Evolutionary conservation across 1,140 invertebrate genomes (phyloP).

Genomic region (Metaphire vulgaris): DNA sequence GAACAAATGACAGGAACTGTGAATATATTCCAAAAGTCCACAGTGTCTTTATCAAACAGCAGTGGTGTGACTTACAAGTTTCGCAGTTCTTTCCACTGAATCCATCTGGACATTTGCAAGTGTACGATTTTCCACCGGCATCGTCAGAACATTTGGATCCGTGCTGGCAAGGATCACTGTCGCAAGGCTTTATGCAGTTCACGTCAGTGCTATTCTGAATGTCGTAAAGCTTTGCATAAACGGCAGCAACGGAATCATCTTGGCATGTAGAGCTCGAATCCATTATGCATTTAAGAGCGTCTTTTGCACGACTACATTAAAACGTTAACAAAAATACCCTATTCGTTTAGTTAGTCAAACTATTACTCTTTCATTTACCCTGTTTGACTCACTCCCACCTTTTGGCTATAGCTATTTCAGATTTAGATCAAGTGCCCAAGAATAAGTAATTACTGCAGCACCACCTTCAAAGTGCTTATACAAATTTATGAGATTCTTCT

Average conservation of each 20-base stretch:
- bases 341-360: too few relatives aligned
- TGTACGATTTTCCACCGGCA: not conserved
- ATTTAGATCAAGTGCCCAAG: too few relatives aligned
- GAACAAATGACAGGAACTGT: too few relatives aligned
- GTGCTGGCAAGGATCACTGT: not conserved
- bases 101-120: not conserved
- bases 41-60: too few relatives aligned
- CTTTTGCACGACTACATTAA: not conserved
- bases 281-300: not conserved
- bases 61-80: not conserved
- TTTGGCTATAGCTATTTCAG: too few relatives aligned
- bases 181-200: not conserved
- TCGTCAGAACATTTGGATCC: not conserved
- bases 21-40: too few relatives aligned
- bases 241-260: not conserved
- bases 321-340: too few relatives aligned
- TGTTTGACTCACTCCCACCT: too few relatives aligned
- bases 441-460: too few relatives aligned
- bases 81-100: constrained; percentile 16
- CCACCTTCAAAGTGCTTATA: too few relatives aligned
- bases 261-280: not conserved
- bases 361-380: too few relatives aligned
- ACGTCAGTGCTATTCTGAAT: not conserved
- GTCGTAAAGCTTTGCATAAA: not conserved
- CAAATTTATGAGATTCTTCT: too few relatives aligned